Base-by-base conservation (phyloP, 1,140 invertebrate species). In the Drosophila kohkoa region DNA sequence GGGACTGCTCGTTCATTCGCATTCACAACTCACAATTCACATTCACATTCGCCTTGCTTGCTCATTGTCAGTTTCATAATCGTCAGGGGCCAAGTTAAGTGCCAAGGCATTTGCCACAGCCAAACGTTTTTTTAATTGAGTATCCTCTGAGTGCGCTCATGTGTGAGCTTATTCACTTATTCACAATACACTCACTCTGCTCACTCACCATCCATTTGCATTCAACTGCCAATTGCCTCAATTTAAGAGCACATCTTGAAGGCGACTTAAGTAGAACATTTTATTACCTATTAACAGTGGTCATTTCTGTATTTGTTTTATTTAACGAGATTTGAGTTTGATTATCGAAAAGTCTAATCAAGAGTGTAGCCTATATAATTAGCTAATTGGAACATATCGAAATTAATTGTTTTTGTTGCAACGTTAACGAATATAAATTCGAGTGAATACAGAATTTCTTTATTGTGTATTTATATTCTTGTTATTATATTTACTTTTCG, bases 41-140 rank as follows among this genome's bases (percentile, higher is more conserved):
- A 68, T 72, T 68, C 58, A 48, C 52, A 25, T 7, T 15, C 8
- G n/a, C 48, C 32, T 32, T 38, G 6, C 35, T 25, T 52, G 3
- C 65, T 74, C 49, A 70, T 74, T 74, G 71, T 60, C 71, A 59
- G 49, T 15, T 59, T 41, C 16, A 62, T 55, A 68, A 57, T 43
- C 71, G 70, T 71, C 48, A 62, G 78, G 72, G 25, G 45, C 25
- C 51, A 25, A 62, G 74, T 71, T 66, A 78, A 85, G 75, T 75
- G 81, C 49, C 69, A 52, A 32, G 48, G 45, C 57, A 64, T 85
- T 74, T 20, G 4, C 32, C 32, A 25, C 25, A 48, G 41, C 38
- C 48, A 74, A 75, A 75, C 58, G 72, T 35, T 75, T 68, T 51
- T 57, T 75, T 70, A 75, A 75, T 75, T 74, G 71, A 74, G 64